Evolutionary conservation across 2,113 vertebrate species (phyloP), one percentile per base, ranked within the genome.

Genomic region (Athene cunicularia): DNA sequence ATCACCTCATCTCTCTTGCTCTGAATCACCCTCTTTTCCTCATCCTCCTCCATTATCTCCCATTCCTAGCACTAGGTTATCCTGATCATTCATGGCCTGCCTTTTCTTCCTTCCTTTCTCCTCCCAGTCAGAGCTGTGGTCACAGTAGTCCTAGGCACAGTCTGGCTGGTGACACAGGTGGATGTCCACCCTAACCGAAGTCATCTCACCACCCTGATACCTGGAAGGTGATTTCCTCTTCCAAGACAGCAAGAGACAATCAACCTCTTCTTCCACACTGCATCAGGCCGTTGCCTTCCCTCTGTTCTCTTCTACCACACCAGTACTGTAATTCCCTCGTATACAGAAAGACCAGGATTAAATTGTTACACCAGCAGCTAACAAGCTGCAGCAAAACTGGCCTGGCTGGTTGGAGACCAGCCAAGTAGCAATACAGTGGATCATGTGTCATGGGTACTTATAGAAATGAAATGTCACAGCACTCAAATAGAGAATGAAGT

Each of bases 391-490:
- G 71, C 53, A 96, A 88, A 96, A 96, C 93, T 90, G 74, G 70
- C 77, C 73, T 88, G 91, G 83, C 96, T 96, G 91, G 81, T 91
- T 95, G 95, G 93, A 96, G 32, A 80, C 39, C 14, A 91, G 96
- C 87, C 92, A 97, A 96, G 30, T 32, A 80, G 74, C 81, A 95
- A 94, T 76, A 56, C 68, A 62, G 90, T 82, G 85, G 89, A 87
- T 96, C 93, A 80, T 91, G 49, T 96, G 93, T 96, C 91, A 82
- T 68, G 85, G 50, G 87, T 88, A 90, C 95, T 96, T 95, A 90
- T 13, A 96, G 96, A 92, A 96, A 96, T 91, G 56, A 95, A 95
- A 96, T 90, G 84, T 91, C 91, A 96, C 80, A 87, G 93, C 30
- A 62, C 66, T 93, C 85, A 90, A 72, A 93, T 88, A 92, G 84